These are phyloP conservation scores for Helogale parvula DNA, from an alignment of 2,113 vertebrate genomes.

Conservation along the genomic window DNA sequence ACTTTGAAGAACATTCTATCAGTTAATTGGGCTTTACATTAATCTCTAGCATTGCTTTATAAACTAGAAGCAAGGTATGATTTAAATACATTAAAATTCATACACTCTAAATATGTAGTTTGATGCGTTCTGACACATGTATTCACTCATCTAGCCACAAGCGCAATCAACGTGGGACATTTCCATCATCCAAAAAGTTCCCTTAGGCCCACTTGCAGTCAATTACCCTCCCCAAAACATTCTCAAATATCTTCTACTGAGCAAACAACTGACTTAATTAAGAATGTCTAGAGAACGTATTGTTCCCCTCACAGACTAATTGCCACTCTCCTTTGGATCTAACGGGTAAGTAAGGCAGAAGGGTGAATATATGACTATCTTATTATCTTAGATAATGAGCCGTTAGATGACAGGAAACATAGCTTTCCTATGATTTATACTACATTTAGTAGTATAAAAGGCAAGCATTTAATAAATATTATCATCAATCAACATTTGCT, in stretches of 20 bases:
- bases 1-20: background rate
- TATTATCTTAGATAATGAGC: background rate
- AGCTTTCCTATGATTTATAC: background rate
- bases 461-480: background rate
- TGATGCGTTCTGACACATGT: constrained; percentile 21
- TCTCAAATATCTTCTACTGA: constrained; percentile 32
- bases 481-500: background rate
- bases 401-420: background rate
- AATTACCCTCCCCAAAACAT: background rate
- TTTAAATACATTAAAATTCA: constrained; percentile 42
- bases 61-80: background rate
- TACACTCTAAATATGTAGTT: background rate
- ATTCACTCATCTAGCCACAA: background rate
- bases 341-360: background rate
- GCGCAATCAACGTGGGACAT: background rate
- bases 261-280: constrained; percentile 15
- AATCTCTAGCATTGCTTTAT: background rate
- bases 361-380: too few species aligned
- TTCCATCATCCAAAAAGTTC: background rate
- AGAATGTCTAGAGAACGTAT: background rate
- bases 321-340: background rate
- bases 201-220: background rate
- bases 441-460: background rate
- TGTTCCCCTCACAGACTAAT: background rate
- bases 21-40: background rate